Base-by-base conservation (phyloP, 23 tunicate genomes). In the Clavelina lepadiformis region DNA sequence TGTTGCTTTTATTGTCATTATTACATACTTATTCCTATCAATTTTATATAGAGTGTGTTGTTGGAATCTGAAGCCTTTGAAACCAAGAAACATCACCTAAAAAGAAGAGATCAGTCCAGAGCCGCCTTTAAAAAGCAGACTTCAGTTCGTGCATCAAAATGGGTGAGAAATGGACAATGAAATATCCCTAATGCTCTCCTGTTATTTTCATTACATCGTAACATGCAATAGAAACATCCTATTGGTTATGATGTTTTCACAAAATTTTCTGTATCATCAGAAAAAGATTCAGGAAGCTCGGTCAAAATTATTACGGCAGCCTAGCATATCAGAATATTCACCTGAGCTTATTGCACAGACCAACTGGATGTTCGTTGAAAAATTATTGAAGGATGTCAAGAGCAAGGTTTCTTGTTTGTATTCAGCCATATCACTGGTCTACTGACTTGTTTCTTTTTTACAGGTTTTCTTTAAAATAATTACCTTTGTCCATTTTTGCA, bases 331-430 rank as follows among this genome's bases (percentile, higher is more conserved):
- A 6, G 97, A 89, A 51, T 75, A 75, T 49, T 75, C 83, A 4
- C 82, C 82, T 18, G 98, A 91, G 35, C 38, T 72, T 2, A 85
- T 93, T 26, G 98, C 98, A 0, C 84, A 66, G 44, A 93, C 88
- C 34, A 77, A 94, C 64, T 81, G 85, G 88, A 80, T 49, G 55
- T 85, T 86, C 33, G 78, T 94, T 27, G 91, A 65, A 31, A 86
- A 75, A 56, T 38, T 94, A 50, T 35, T 94, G 1, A 75, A 86
- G 65, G 99, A 94, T 58, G 77, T 75, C 27, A 94, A 82, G 44
- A 34, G 29, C 15, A 78, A 78, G 84, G 84, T 78, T 19, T 8
- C 25, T 37, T 41, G 13, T 41, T 11, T 41, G 49, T 41, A 15
- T n/a, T n/a, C n/a, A n/a, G n/a, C n/a, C n/a, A n/a, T n/a, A n/a